Evolutionary conservation across 2,113 vertebrate genomes (phyloP).

Genomic region (Noturus placidus): DNA sequence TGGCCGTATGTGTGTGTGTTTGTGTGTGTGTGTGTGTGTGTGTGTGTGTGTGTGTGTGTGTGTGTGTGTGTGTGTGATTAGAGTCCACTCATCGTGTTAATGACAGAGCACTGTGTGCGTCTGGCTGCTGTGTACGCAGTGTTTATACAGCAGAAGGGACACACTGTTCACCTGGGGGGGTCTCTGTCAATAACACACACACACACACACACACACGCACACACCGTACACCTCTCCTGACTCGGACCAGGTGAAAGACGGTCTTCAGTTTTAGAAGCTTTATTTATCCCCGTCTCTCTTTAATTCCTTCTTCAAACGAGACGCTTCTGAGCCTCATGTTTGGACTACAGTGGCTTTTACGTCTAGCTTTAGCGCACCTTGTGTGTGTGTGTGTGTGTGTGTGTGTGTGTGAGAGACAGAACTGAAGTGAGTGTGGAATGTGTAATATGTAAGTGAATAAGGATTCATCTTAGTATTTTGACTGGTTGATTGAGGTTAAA

Average conservation of each 20-base stretch:
- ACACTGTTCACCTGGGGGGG: not conserved
- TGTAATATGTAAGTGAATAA: not conserved
- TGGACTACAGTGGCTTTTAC: constrained; percentile 32
- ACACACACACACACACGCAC: not conserved
- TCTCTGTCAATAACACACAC: not conserved
- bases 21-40: not conserved
- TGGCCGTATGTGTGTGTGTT: not conserved
- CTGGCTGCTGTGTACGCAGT: not conserved
- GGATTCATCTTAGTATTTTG: not conserved
- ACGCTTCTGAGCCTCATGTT: constrained; percentile 11
- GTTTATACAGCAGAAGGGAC: not conserved
- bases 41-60: constrained; percentile 16
- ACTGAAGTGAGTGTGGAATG: not conserved
- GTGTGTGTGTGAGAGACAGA: not conserved
- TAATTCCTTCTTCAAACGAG: constrained; percentile 26
- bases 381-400: not conserved
- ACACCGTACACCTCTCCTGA: constrained; percentile 36
- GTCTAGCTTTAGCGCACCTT: not conserved
- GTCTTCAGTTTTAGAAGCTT: constrained; percentile 28
- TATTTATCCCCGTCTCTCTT: constrained; percentile 20
- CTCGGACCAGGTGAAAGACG: constrained; percentile 53
- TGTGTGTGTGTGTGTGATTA: constrained; percentile 5
- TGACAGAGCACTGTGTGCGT: not conserved
- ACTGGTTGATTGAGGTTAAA: not conserved
- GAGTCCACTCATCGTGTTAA: not conserved